phyloP scores from a whole-genome alignment of 2,888 invertebrate species.

The Halictus quadricinctus region DNA sequence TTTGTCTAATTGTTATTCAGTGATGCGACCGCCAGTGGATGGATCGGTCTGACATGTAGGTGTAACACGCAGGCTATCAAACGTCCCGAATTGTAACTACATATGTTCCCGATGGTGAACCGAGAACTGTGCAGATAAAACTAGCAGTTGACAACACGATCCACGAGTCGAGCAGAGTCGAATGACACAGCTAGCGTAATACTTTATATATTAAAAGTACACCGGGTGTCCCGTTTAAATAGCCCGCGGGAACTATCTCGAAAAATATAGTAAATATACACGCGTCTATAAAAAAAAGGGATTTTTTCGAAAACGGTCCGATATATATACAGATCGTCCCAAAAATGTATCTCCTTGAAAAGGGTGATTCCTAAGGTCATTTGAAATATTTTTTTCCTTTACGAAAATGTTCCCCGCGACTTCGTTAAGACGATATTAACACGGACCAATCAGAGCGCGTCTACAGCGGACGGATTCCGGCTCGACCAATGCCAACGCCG shows the following conservation, averaged over 20 bases:
- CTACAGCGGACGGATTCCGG: too few relatives aligned
- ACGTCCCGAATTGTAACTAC: neutral
- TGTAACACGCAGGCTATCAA: neutral
- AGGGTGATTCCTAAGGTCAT: too few relatives aligned
- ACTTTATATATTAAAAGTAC: neutral
- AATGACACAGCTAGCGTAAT: neutral
- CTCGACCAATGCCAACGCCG: too few relatives aligned
- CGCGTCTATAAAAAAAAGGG: neutral
- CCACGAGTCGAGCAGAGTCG: neutral
- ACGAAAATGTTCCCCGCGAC: too few relatives aligned
- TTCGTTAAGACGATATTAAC: too few relatives aligned
- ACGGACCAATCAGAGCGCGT: too few relatives aligned
- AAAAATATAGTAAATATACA: neutral
- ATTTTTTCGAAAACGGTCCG: neutral
- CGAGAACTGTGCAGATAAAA: neutral
- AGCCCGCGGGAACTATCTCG: neutral
- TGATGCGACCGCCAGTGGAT: neutral
- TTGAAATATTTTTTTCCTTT: too few relatives aligned
- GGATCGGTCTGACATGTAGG: neutral
- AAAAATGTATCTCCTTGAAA: too few relatives aligned
- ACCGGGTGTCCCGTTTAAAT: neutral
- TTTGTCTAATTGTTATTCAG: neutral
- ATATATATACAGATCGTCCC: too few relatives aligned
- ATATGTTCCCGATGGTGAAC: neutral
- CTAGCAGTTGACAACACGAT: neutral